phyloP scores from a whole-genome alignment of 2,888 invertebrate genomes.

The Synanthedon tipuliformis region DNA sequence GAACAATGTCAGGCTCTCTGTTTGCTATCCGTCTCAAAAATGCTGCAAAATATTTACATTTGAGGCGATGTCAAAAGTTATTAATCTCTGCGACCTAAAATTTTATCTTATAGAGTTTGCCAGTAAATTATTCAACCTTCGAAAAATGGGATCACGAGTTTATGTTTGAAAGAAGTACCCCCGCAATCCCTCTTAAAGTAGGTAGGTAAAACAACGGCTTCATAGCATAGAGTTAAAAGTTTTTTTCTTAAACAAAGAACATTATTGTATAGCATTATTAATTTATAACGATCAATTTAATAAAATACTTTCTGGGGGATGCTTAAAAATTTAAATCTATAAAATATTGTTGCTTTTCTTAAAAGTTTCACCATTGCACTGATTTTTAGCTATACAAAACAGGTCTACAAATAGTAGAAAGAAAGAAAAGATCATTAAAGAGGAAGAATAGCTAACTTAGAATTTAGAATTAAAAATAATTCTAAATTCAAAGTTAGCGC shows the following conservation, averaged over 20 bases:
- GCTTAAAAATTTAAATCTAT: not conserved
- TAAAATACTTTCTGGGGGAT: not conserved
- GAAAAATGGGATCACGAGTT: not conserved
- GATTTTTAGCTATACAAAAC: too few relatives aligned
- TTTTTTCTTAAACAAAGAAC: too few relatives aligned
- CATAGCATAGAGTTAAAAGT: too few relatives aligned
- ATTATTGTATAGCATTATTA: too few relatives aligned
- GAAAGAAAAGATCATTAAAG: too few relatives aligned
- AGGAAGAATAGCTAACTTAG: too few relatives aligned
- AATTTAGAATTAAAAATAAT: too few relatives aligned
- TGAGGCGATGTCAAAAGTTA: conserved; percentile 3
- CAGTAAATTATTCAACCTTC: not conserved
- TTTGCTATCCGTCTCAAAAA: conserved; percentile 42
- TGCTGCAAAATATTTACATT: conserved; percentile 37
- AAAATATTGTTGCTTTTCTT: not conserved
- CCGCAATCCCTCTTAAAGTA: too few relatives aligned
- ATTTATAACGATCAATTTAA: not conserved
- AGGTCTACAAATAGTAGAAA: too few relatives aligned
- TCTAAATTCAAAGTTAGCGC: too few relatives aligned
- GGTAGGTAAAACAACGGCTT: too few relatives aligned
- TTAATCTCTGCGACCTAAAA: conserved; percentile 1
- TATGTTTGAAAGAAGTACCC: too few relatives aligned
- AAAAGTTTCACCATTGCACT: not conserved
- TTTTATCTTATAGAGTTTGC: not conserved
- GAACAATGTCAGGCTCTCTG: conserved; percentile 54